Percentiles rank a stretch among this genome's conserved stretches.
Evolutionary conservation across 2,888 invertebrate species (phyloP).

Genomic region (Caenorhabditis sp.): DNA sequence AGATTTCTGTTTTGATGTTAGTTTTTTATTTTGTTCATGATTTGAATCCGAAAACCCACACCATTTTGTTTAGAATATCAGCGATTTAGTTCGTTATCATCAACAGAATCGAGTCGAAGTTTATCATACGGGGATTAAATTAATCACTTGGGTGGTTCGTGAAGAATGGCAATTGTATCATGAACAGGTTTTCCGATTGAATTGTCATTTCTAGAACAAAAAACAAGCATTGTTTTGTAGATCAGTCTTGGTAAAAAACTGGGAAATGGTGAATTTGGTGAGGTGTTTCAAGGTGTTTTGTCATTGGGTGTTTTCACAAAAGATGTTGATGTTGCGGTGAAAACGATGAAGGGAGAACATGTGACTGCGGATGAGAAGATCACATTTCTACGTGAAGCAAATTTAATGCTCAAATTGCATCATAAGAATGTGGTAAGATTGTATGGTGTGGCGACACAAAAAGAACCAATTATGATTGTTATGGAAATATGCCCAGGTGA

Average conservation of each 20-base stretch:
- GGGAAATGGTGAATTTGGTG: constrained; percentile 59
- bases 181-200: constrained; percentile 40
- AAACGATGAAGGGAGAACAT: constrained; percentile 49
- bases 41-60: constrained; percentile 1
- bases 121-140: constrained; percentile 32
- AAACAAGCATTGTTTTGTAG: neutral
- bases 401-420: constrained; percentile 56
- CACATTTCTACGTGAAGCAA: constrained; percentile 58
- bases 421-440: constrained; percentile 54
- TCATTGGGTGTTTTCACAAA: constrained; percentile 49
- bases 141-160: constrained; percentile 37
- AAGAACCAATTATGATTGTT: constrained; percentile 60
- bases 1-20: constrained; percentile 51
- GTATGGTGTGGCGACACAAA: constrained; percentile 56
- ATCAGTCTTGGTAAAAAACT: constrained; percentile 47
- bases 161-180: constrained; percentile 59
- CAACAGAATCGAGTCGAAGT: constrained; percentile 37
- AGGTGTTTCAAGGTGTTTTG: constrained; percentile 47
- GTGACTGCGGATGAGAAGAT: constrained; percentile 52
- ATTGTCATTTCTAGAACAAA: neutral
- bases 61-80: constrained; percentile 39
- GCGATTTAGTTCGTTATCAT: constrained; percentile 52
- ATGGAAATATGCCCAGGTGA: constrained; percentile 53
- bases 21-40: constrained; percentile 2
- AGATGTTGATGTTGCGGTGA: constrained; percentile 54